These are phyloP conservation scores for Adelges cooleyi DNA, from an alignment of 1,140 invertebrate genomes.

Conservation along the genomic window DNA sequence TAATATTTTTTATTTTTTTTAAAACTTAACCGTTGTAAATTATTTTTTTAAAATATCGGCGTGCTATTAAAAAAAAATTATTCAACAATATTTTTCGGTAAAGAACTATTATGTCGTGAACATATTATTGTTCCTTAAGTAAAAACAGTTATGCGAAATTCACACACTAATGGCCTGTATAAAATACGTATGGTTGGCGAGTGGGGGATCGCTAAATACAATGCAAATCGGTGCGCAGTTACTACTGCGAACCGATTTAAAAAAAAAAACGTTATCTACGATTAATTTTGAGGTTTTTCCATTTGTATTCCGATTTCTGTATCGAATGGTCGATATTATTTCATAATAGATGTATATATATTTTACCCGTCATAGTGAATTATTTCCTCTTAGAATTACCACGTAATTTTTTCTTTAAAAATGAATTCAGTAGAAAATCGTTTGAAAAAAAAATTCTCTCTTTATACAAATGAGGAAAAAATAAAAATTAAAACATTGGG, in stretches of 20 bases:
- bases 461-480: neutral
- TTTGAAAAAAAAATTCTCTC: constrained; percentile 3
- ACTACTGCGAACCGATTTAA: neutral
- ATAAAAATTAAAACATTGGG: neutral
- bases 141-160: too few species aligned
- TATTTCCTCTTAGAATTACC: too few species aligned
- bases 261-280: too few species aligned
- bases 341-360: too few species aligned
- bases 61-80: neutral
- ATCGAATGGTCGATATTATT: too few species aligned
- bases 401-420: too few species aligned
- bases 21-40: neutral
- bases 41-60: neutral
- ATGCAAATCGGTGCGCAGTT: neutral
- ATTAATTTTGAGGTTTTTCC: too few species aligned
- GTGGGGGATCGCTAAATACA: neutral
- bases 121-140: too few species aligned
- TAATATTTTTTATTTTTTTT: neutral
- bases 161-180: neutral
- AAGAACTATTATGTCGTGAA: constrained; percentile 1
- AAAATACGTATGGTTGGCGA: neutral
- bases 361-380: too few species aligned
- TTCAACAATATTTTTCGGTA: too few species aligned
- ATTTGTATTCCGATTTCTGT: too few species aligned
- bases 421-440: too few species aligned